These are phyloP conservation scores for Hermaeophaga mercurialis DNA, from an alignment of 2,888 invertebrate species.

Conservation along the genomic window DNA sequence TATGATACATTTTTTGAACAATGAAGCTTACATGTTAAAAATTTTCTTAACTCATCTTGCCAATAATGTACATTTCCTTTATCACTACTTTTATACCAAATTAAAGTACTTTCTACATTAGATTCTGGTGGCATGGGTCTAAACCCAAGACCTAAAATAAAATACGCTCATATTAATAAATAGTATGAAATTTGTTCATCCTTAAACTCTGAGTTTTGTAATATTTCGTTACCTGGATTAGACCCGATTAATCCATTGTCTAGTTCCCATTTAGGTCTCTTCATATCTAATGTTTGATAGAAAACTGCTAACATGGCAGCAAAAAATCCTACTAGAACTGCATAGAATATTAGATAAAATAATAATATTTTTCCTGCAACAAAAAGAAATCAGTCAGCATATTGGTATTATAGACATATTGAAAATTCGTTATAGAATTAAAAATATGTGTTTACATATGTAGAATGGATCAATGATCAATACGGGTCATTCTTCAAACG, in stretches of 20 bases:
- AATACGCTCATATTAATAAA: not conserved
- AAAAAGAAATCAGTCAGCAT: slow-evolving; percentile 48
- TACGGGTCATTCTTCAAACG: no score
- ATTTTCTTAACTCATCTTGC: slow-evolving; percentile 76
- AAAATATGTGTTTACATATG: no score
- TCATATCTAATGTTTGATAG: slow-evolving; percentile 86
- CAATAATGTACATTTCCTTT: slow-evolving; percentile 80
- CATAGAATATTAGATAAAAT: slow-evolving; percentile 96
- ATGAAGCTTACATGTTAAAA: slow-evolving; percentile 75
- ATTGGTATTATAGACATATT: no score
- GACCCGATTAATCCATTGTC: slow-evolving; percentile 85
- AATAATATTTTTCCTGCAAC: slow-evolving; percentile 90
- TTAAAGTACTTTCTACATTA: slow-evolving; percentile 94
- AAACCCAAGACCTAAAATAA: slow-evolving; percentile 84
- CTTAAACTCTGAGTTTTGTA: no score
- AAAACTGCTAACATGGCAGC: slow-evolving; percentile 93
- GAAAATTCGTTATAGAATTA: no score
- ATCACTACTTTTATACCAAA: slow-evolving; percentile 87
- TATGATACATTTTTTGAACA: no score
- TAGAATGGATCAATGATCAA: no score
- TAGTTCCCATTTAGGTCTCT: slow-evolving; percentile 89
- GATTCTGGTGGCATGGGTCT: slow-evolving; percentile 92
- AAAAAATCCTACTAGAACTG: slow-evolving; percentile 91
- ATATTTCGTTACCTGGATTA: slow-evolving; percentile 79
- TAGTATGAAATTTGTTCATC: not conserved